A percentile compares a stretch with the other conserved stretches of the same genome.
phyloP scores from a whole-genome alignment of 1,140 invertebrate species.

The Calephelis virginiensis region DNA sequence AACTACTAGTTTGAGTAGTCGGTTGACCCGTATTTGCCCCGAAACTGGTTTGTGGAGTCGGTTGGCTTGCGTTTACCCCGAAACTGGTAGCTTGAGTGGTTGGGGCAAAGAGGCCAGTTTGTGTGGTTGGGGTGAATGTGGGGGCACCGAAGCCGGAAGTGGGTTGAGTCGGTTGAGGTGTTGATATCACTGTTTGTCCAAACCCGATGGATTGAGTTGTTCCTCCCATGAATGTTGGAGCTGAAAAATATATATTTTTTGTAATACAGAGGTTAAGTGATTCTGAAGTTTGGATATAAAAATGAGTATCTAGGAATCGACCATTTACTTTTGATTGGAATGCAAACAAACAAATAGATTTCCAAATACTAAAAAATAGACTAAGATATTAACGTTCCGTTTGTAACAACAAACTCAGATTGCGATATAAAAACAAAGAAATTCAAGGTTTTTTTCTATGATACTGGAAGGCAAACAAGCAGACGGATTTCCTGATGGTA shows the following conservation, averaged over 20 bases:
- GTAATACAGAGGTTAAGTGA: too few species aligned
- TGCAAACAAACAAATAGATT: too few species aligned
- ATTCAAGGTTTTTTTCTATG: too few species aligned
- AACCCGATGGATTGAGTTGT: constrained; percentile 9
- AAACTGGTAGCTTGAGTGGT: neutral
- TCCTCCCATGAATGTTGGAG: neutral
- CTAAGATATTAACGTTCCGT: too few species aligned
- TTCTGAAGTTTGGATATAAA: too few species aligned
- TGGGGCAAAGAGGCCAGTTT: constrained; percentile 14
- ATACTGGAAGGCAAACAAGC: too few species aligned
- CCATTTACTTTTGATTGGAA: too few species aligned
- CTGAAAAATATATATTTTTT: constrained; percentile 4
- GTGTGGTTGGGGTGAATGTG: constrained; percentile 6
- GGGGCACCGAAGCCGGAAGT: constrained; percentile 23
- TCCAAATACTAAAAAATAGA: too few species aligned
- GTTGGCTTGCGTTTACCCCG: neutral
- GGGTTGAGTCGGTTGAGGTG: neutral
- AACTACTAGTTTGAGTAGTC: constrained; percentile 8
- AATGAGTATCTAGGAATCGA: too few species aligned
- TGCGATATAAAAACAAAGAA: too few species aligned
- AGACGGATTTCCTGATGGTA: too few species aligned
- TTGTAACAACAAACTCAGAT: too few species aligned
- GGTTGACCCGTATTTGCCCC: constrained; percentile 6
- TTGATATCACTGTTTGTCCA: constrained; percentile 17
- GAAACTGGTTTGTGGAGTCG: neutral